Conservation (phyloP, 2,113 vertebrate species). For the Montifringilla adamsi region DNA sequence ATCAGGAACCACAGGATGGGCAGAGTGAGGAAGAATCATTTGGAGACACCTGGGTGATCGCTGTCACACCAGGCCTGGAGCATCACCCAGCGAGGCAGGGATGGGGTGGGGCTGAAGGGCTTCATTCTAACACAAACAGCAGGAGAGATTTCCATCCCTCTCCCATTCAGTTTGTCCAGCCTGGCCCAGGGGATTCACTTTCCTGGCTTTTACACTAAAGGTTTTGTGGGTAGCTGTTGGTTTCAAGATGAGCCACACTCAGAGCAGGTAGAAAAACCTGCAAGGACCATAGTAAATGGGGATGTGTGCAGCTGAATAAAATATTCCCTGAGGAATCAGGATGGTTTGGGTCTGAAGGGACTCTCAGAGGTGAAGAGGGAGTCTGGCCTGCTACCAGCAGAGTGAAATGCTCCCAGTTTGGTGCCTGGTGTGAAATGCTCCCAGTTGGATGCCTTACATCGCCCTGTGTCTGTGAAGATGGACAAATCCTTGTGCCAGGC, state of each 20-base stretch:
- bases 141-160: background rate
- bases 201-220: background rate
- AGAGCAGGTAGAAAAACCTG: background rate
- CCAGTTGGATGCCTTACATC: background rate
- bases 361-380: background rate
- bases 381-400: accelerated
- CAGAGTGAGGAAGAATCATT: background rate
- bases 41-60: background rate
- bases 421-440: accelerated
- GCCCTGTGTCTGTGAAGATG: background rate
- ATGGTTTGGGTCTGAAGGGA: background rate
- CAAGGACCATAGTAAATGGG: accelerated
- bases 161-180: accelerated
- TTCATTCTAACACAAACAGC: accelerated
- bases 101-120: background rate
- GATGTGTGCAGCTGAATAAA: accelerated
- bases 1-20: background rate
- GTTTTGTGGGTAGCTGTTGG: accelerated
- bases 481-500: accelerated
- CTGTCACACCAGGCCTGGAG: background rate
- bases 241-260: accelerated
- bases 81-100: background rate
- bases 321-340: background rate
- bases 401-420: background rate
- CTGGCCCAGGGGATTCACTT: accelerated